phyloP scores from a whole-genome alignment of 2,888 invertebrate species.

The Eupithecia subfuscata region DNA sequence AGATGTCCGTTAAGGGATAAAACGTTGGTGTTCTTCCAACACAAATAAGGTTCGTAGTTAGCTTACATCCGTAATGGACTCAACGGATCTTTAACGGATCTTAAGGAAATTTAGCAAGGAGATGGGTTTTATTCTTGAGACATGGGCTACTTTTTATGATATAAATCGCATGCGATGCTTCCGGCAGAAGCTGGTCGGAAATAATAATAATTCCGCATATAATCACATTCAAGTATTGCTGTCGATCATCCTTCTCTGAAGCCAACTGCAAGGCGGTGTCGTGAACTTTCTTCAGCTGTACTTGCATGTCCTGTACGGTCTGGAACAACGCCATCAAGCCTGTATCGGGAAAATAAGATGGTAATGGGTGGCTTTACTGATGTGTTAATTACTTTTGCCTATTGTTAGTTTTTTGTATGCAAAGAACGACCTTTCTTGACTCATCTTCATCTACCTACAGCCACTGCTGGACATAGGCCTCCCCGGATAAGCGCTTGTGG shows the following conservation, averaged over 20 bases:
- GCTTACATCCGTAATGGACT: too few species aligned
- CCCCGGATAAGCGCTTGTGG: not conserved
- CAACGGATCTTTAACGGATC: too few species aligned
- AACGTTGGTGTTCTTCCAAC: too few species aligned
- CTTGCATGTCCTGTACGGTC: conserved; percentile 75
- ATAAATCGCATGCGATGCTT: not conserved
- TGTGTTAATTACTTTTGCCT: not conserved
- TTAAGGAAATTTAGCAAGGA: not conserved
- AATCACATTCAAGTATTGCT: conserved; percentile 80
- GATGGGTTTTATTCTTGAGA: not conserved
- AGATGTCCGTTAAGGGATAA: too few species aligned
- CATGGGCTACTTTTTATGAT: too few species aligned
- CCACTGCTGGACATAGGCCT: not conserved
- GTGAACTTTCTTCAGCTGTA: conserved; percentile 68
- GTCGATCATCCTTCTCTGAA: conserved; percentile 83
- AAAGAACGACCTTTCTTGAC: not conserved
- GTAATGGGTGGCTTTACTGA: not conserved
- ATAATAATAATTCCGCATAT: conserved; percentile 9
- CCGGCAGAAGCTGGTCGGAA: not conserved
- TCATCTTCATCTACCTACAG: not conserved
- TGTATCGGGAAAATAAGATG: conserved; percentile 38
- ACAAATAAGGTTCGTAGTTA: too few species aligned
- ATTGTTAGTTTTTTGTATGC: not conserved
- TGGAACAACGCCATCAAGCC: conserved; percentile 72
- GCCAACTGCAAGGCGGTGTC: conserved; percentile 76